Percentiles rank a stretch among this genome's conserved stretches.
Conservation (phyloP, 2,888 invertebrate genomes). For the Onchidella celtica region DNA sequence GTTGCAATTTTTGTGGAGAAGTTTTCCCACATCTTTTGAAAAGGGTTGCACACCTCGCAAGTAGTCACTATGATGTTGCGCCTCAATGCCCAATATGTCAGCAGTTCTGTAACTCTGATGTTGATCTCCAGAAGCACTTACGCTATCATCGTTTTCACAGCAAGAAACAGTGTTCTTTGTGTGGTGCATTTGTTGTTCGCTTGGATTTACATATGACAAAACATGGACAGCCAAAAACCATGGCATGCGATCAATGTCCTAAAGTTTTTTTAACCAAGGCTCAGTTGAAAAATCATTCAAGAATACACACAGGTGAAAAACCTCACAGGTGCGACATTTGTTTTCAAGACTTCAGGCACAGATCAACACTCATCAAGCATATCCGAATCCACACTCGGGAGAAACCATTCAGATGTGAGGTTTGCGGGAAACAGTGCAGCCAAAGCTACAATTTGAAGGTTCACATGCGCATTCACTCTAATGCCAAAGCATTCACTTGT, state of each 20-base stretch:
- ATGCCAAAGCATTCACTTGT: background rate
- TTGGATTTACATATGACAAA: background rate
- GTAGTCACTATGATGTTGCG: background rate
- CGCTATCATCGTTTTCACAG: background rate
- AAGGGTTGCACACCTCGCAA: background rate
- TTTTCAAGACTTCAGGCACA: background rate
- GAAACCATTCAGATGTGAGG: background rate
- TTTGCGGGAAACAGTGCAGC: background rate
- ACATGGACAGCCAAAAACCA: background rate
- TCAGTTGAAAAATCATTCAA: background rate
- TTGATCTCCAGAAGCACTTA: background rate
- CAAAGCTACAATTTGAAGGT: conserved; percentile 2
- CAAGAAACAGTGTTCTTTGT: background rate
- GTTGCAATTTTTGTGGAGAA: background rate
- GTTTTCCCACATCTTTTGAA: background rate
- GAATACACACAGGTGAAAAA: background rate
- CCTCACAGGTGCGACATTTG: background rate
- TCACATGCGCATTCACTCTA: conserved; percentile 17
- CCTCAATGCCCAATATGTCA: background rate
- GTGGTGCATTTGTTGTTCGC: background rate
- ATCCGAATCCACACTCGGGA: background rate
- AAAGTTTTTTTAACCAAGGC: background rate
- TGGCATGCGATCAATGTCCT: background rate
- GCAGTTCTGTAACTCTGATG: background rate
- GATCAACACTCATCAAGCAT: background rate